A percentile compares a stretch with the other conserved stretches of the same genome.
phyloP scores from a whole-genome alignment of 2,113 vertebrate species.

The Ancistrus triradiatus region DNA sequence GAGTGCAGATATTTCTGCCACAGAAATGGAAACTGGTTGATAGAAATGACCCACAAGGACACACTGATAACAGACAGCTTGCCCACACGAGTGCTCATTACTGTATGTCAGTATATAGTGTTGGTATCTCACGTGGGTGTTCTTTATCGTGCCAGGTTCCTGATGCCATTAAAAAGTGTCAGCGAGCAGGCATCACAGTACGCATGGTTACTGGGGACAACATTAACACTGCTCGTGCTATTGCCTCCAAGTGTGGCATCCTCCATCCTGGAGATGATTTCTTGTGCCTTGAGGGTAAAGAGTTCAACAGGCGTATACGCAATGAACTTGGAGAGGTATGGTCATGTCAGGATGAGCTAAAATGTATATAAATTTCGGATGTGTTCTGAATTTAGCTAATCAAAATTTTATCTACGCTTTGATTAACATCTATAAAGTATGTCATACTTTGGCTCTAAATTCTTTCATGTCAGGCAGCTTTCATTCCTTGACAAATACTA shows the following conservation, averaged over 20 bases:
- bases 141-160: conserved; percentile 77
- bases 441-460: neutral
- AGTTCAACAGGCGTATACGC: conserved; percentile 92
- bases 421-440: neutral
- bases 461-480: neutral
- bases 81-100: neutral
- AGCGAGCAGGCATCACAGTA: conserved; percentile 94
- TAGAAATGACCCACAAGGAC: neutral
- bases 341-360: too few species aligned
- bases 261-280: conserved; percentile 91
- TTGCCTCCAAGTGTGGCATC: conserved; percentile 92
- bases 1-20: too few species aligned
- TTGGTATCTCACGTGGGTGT: neutral
- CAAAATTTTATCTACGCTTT: neutral
- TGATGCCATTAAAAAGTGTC: conserved; percentile 93
- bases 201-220: conserved; percentile 99
- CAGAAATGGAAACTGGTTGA: too few species aligned
- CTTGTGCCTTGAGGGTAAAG: conserved; percentile 93
- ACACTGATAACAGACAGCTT: neutral
- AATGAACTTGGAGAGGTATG: conserved; percentile 87
- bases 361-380: too few species aligned
- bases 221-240: conserved; percentile 94
- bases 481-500: neutral
- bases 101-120: conserved; percentile 1
- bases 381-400: too few species aligned